phyloP scores from a whole-genome alignment of 2,113 vertebrate genomes.

The Clarias macrocephalus region DNA sequence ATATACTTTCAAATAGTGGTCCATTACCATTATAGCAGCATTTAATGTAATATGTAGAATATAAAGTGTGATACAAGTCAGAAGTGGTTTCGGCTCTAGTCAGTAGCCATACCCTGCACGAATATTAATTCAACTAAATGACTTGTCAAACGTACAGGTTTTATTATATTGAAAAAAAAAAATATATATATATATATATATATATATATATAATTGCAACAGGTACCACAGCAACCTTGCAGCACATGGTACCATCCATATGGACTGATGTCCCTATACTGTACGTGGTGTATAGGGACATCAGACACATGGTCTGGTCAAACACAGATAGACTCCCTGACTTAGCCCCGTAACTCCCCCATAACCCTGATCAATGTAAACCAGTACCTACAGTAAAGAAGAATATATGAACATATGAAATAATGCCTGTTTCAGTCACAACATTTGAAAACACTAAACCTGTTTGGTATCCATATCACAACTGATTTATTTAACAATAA shows the following conservation, averaged over 20 bases:
- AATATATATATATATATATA: too few relatives aligned
- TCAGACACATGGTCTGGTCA: too few relatives aligned
- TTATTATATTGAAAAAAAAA: too few relatives aligned
- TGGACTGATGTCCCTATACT: too few relatives aligned
- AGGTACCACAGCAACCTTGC: neutral
- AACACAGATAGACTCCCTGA: neutral
- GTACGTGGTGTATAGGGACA: too few relatives aligned
- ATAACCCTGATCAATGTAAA: neutral
- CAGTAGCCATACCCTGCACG: neutral
- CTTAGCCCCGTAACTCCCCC: neutral
- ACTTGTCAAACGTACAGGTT: neutral
- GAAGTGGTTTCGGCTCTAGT: neutral
- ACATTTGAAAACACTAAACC: neutral
- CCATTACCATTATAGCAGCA: neutral
- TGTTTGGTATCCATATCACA: neutral
- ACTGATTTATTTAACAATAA: neutral
- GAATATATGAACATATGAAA: neutral
- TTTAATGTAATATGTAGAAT: too few relatives aligned
- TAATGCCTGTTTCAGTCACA: neutral
- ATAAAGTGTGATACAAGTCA: neutral
- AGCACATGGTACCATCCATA: neutral
- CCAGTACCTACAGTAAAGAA: neutral
- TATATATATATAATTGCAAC: too few relatives aligned
- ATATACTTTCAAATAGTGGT: neutral
- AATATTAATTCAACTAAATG: conserved; percentile 6